Base-by-base conservation (phyloP, 2,797 vertebrate genomes). In the Champsocephalus gunnari region DNA sequence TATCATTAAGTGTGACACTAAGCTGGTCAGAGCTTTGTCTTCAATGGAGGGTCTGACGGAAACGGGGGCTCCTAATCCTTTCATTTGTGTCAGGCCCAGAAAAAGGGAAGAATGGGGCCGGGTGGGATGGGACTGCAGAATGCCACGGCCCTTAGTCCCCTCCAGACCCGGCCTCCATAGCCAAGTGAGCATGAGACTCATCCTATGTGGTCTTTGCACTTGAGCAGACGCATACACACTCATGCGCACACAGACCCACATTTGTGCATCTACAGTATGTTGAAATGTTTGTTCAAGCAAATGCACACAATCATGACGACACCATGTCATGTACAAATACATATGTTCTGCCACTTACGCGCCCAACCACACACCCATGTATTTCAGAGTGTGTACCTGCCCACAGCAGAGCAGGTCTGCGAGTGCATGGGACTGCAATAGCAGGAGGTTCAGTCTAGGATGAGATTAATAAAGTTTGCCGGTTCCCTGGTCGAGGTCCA, bases 11-110 rank as follows among this genome's bases (percentile, higher is more conserved):
- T 95, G 96, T 96, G 95, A 97, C 95, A 97, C 96, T 97, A 97
- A 96, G 95, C 97, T 94, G 95, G 87, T 57, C 87, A 81, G 90
- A 93, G 96, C 94, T 97, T 99, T 99, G 97, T 99, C 95, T 93
- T 75, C 84, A 93, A 78, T 95, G 94, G 96, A 96, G 96, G 97
- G 95, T 94, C 96, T 95, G 95, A 96, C 96, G 97, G 98, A 99
- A 99, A 97, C 97, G 93, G 95, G 96, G 95, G 92, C 79, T 96
- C 95, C 96, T 99, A 99, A 99, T 99, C 98, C 98, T 96, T 95
- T 98, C 96, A 99, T 97, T 98, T 96, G 97, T 97, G 97, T 98
- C 97, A 94, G 94, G 91, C 94, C 92, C 93, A 96, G 95, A 97
- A 96, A 96, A 95, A 95, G 95, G 95, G 94, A 96, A 95, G 95